Percentiles rank a stretch among this genome's conserved stretches.
Conservation (phyloP, 1,140 invertebrate genomes). For the Drosophila carrolli region DNA sequence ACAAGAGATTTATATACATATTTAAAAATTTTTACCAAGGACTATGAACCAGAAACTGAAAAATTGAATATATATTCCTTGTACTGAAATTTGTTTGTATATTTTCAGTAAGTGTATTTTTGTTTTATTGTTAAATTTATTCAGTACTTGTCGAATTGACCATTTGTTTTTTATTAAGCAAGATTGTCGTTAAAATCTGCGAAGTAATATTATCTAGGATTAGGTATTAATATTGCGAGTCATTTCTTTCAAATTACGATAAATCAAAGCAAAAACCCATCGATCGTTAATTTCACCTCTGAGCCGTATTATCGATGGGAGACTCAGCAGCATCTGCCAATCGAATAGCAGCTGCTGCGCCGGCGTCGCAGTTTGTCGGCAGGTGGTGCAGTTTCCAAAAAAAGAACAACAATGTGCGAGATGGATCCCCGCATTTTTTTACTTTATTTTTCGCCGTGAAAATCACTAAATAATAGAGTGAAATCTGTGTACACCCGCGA, state of each 20-base stretch:
- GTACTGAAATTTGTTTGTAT: too few species aligned
- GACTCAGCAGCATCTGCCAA: conserved; percentile 3
- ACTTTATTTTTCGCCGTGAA: conserved; percentile 36
- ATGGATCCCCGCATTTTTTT: conserved; percentile 19
- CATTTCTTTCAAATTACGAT: conserved; percentile 10
- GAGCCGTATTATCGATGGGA: conserved; percentile 29
- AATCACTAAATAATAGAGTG: conserved; percentile 64
- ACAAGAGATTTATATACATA: too few species aligned
- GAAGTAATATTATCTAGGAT: too few species aligned
- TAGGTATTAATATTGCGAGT: too few species aligned
- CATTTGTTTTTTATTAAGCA: too few species aligned
- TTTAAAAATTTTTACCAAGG: too few species aligned
- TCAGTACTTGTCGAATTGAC: too few species aligned
- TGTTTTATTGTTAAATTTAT: too few species aligned
- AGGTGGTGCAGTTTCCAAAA: conserved; percentile 67
- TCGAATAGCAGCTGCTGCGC: conserved; percentile 66
- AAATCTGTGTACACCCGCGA: conserved; percentile 58
- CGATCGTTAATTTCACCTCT: background rate
- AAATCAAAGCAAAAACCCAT: background rate
- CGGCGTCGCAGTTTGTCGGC: conserved; percentile 62
- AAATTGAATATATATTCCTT: too few species aligned
- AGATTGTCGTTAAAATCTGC: too few species aligned
- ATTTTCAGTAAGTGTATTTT: too few species aligned
- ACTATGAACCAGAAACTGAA: too few species aligned
- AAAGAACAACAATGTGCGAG: conserved; percentile 20